phyloP scores from a whole-genome alignment of 2,888 invertebrate genomes.

The Empis stercorea region DNA sequence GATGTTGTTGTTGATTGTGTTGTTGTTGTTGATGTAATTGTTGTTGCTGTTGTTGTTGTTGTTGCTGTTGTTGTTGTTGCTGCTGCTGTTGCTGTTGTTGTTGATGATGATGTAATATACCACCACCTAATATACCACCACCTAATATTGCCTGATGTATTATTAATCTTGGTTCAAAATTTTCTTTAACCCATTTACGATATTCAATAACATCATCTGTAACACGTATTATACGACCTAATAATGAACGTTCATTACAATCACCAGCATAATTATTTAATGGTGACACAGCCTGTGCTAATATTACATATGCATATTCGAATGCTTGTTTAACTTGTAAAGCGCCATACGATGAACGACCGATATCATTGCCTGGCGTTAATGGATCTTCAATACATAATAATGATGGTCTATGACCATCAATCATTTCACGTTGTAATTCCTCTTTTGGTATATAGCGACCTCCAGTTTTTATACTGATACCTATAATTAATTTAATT shows the following conservation, averaged over 20 bases:
- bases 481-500: conserved; percentile 34
- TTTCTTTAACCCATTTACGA: conserved; percentile 37
- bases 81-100: conserved; percentile 17
- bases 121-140: conserved; percentile 9
- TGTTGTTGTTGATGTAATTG: conserved; percentile 8
- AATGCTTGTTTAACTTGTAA: conserved; percentile 76
- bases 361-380: conserved; percentile 92
- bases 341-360: conserved; percentile 81
- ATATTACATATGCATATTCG: conserved; percentile 84
- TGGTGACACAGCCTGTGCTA: conserved; percentile 60
- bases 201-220: conserved; percentile 80
- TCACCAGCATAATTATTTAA: conserved; percentile 42
- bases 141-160: conserved; percentile 26
- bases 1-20: conserved; percentile 15
- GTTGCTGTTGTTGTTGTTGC: conserved; percentile 7
- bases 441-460: conserved; percentile 90
- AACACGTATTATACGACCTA: conserved; percentile 84
- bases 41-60: neutral
- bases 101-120: conserved; percentile 10
- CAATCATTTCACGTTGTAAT: conserved; percentile 83
- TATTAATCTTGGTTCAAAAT: conserved; percentile 30
- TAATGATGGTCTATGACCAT: conserved; percentile 85
- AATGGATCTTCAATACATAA: conserved; percentile 97
- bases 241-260: conserved; percentile 47
- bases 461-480: conserved; percentile 86